Evolutionary conservation across 2,113 vertebrate genomes (phyloP), one percentile per base, ranked within the genome.

Genomic region (Conger conger): DNA sequence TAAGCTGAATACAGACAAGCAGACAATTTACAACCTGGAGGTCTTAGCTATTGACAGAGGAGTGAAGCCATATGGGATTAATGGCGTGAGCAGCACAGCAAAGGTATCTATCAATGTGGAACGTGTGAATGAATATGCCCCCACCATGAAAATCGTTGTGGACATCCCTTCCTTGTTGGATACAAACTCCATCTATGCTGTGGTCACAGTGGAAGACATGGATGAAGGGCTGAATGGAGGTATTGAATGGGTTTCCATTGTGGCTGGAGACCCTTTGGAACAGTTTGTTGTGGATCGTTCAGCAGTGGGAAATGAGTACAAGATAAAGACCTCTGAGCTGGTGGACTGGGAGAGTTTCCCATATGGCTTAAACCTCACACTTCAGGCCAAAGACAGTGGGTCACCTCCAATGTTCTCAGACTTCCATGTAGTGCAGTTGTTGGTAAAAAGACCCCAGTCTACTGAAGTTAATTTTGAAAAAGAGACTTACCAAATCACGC

Each of bases 331-430:
- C 63, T 95, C 94, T 85, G 97, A 95, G 82, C 87, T 92, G 13
- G 89, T 97, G 0, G 94, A 97, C 40, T 99, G 97, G 98, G 94
- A 95, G 83, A 92, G 82, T 86, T 96, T 96, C 86, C 96, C 96
- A 0, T 96, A 96, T 36, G 97, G 97, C 82, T 97, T 93, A 87
- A 99, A 99, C 79, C 93, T 99, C 82, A 99, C 98, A 30, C 94
- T 99, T 9, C 98, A 99, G 92, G 98, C 98, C 1, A 98, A 97
- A 93, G 98, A 99, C 92, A 95, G 95, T 84, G 98, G 98, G 11
- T 93, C 94, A 40, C 98, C 98, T 73, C 96, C 97, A 35, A 97
- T 95, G 84, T 95, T 96, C 89, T 99, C 98, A 36, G 96, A 96
- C 0, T 91, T 94, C 8, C 96, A 96, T 84, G 86, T 94, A 37